Conservation (phyloP, 2,113 vertebrate species). For the Pachycephala philippinensis region DNA sequence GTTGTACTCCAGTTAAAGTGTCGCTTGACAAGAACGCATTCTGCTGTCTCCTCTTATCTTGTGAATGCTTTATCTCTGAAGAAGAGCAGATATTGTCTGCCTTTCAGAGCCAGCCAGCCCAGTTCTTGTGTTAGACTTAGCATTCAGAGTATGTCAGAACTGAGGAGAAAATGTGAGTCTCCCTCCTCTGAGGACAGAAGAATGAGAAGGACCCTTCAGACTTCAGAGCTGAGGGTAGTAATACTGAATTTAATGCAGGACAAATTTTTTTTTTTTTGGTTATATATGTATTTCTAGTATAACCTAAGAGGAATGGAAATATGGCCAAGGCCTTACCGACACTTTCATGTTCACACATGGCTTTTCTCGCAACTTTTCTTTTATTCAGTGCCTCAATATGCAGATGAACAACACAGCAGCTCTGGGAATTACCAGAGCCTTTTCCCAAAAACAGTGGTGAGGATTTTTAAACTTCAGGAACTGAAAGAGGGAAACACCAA, state of each 20-base stretch:
- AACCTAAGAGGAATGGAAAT: neutral
- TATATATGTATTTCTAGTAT: neutral
- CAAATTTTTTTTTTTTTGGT: neutral
- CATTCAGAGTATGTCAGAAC: neutral
- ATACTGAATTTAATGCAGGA: neutral
- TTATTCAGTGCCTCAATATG: neutral
- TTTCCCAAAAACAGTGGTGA: neutral
- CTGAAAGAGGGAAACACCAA: neutral
- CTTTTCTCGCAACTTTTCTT: neutral
- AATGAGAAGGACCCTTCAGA: neutral
- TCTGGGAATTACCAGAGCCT: neutral
- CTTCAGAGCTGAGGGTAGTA: neutral
- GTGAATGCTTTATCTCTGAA: slow-evolving; percentile 36
- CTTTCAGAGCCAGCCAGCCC: slow-evolving; percentile 8
- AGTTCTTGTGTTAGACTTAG: neutral
- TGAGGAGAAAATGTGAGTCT: neutral
- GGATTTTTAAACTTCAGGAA: neutral
- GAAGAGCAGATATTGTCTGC: slow-evolving; percentile 15
- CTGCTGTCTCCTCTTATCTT: slow-evolving; percentile 55
- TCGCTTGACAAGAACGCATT: slow-evolving; percentile 15
- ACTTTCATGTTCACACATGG: neutral
- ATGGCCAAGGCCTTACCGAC: neutral
- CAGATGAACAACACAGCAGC: neutral
- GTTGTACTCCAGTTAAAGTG: slow-evolving; percentile 41
- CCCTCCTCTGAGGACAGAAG: neutral